Evolutionary conservation across 2,113 vertebrate species (phyloP).

Genomic region (Polypterus bichir): DNA sequence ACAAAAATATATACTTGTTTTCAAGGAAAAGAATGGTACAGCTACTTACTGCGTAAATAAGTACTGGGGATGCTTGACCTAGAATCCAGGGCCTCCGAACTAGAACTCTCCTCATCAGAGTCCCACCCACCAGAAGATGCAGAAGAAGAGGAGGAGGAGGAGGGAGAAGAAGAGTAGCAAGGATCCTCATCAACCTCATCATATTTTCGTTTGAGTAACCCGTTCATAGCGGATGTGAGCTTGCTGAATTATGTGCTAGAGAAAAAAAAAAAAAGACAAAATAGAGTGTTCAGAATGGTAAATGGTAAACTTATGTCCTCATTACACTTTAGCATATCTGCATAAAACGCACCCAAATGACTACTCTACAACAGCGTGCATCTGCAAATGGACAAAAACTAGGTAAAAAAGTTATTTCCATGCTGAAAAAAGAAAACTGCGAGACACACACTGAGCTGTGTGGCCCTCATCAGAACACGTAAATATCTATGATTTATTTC

Average conservation of each 20-base stretch:
- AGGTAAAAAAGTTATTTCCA: no score
- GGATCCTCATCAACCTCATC: slow-evolving; percentile 80
- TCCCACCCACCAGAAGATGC: slow-evolving; percentile 69
- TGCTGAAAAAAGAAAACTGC: no score
- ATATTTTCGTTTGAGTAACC: slow-evolving; percentile 84
- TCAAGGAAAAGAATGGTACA: neutral
- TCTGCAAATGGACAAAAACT: no score
- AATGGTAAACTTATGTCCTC: no score
- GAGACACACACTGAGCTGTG: no score
- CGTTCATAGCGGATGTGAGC: slow-evolving; percentile 60
- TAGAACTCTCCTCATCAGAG: slow-evolving; percentile 69
- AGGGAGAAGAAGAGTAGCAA: slow-evolving; percentile 67
- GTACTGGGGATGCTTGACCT: slow-evolving; percentile 50
- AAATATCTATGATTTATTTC: no score
- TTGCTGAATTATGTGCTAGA: slow-evolving; percentile 47
- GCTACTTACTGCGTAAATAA: slow-evolving; percentile 71
- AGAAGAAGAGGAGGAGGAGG: slow-evolving; percentile 68
- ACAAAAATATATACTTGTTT: no score
- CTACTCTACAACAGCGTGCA: no score
- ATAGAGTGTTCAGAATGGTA: neutral
- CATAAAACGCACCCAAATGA: no score
- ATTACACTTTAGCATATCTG: no score
- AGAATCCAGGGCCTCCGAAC: slow-evolving; percentile 52
- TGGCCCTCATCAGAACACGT: no score
- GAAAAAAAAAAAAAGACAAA: slow-evolving; percentile 13